These are phyloP conservation scores for Epicampocera succincta DNA, from an alignment of 2,888 invertebrate genomes.

Conservation along the genomic window DNA sequence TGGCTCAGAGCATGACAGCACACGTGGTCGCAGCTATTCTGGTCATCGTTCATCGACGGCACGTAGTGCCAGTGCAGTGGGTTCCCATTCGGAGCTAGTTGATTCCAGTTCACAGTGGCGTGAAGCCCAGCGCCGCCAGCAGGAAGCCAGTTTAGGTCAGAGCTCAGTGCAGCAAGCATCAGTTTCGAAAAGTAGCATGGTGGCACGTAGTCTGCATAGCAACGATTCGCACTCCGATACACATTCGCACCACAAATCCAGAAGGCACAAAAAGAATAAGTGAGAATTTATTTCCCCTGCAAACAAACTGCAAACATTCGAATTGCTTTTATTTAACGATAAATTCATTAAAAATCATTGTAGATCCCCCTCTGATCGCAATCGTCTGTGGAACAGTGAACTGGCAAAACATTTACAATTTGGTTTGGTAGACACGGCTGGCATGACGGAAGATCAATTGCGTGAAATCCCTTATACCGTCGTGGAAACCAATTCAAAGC, in stretches of 20 bases:
- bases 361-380: conserved; percentile 87
- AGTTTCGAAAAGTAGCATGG: conserved; percentile 85
- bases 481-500: conserved; percentile 86
- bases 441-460: conserved; percentile 93
- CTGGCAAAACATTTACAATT: conserved; percentile 93
- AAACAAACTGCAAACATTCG: too few relatives aligned
- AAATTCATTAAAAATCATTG: neutral
- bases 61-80: conserved; percentile 80
- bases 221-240: conserved; percentile 84
- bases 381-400: conserved; percentile 88
- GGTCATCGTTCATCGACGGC: conserved; percentile 81
- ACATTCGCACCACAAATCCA: conserved; percentile 82
- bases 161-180: conserved; percentile 87
- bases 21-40: conserved; percentile 81
- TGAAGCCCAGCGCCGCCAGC: conserved; percentile 90
- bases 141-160: conserved; percentile 83
- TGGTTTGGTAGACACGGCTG: conserved; percentile 92
- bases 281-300: conserved; percentile 73
- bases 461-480: conserved; percentile 94
- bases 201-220: conserved; percentile 80
- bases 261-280: conserved; percentile 85
- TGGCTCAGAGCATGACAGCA: conserved; percentile 87
- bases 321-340: too few relatives aligned
- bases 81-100: conserved; percentile 85
- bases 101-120: conserved; percentile 95